phyloP scores from a whole-genome alignment of 2,888 invertebrate genomes.

The Drosophila greeni region DNA sequence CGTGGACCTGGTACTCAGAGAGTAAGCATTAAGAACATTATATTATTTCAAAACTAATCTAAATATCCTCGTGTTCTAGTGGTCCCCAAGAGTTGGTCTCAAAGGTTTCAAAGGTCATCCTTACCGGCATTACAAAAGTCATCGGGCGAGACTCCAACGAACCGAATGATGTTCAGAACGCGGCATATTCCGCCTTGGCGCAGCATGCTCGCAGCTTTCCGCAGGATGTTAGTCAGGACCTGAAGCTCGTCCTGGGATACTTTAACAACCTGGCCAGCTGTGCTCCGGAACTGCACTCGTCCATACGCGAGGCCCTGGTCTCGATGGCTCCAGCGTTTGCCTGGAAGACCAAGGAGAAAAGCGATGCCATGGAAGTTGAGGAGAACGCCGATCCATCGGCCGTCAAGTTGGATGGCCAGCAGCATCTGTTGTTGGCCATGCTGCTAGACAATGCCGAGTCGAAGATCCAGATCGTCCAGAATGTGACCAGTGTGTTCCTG shows the following conservation, averaged over 20 bases:
- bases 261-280: conserved; percentile 77
- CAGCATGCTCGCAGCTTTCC: conserved; percentile 81
- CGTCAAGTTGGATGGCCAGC: conserved; percentile 77
- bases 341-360: conserved; percentile 68
- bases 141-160: conserved; percentile 76
- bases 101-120: conserved; percentile 77
- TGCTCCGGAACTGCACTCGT: conserved; percentile 81
- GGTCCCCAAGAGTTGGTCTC: conserved; percentile 76
- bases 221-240: conserved; percentile 83
- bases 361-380: conserved; percentile 64
- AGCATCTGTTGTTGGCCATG: conserved; percentile 82
- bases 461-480: conserved; percentile 88
- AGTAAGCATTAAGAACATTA: conserved; percentile 80
- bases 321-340: conserved; percentile 85
- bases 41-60: neutral
- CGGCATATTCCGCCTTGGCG: conserved; percentile 78
- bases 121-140: conserved; percentile 77
- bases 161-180: conserved; percentile 80
- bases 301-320: conserved; percentile 84
- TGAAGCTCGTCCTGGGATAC: conserved; percentile 79
- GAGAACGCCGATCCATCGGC: conserved; percentile 39
- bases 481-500: conserved; percentile 90
- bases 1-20: conserved; percentile 87
- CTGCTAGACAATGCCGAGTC: conserved; percentile 87
- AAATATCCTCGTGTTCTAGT: conserved; percentile 43